Evolutionary conservation across 2,797 vertebrate species (phyloP).

Genomic region (Etheostoma perlongum): DNA sequence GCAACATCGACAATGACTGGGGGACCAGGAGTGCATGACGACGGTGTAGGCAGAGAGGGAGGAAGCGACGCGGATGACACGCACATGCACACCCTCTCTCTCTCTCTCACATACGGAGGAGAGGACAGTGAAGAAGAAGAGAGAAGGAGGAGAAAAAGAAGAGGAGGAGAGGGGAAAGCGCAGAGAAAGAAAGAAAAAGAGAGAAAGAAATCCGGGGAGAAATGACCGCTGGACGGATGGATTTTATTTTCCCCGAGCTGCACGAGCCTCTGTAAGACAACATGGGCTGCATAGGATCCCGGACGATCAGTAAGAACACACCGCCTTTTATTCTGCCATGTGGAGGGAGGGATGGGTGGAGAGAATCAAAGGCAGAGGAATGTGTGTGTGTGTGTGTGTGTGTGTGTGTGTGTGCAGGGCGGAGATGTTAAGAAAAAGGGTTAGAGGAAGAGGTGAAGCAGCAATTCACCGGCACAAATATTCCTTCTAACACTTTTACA

Average conservation of each 20-base stretch:
- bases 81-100: constrained; percentile 56
- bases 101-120: constrained; percentile 55
- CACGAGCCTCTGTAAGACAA: constrained; percentile 78
- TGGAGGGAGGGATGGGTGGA: constrained; percentile 29
- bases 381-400: background rate
- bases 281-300: constrained; percentile 89
- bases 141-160: constrained; percentile 23
- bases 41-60: constrained; percentile 9
- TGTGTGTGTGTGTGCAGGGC: constrained; percentile 1
- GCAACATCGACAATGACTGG: constrained; percentile 28
- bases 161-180: constrained; percentile 34
- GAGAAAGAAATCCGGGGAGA: constrained; percentile 41
- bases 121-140: constrained; percentile 49
- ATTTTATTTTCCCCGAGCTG: constrained; percentile 74
- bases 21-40: constrained; percentile 45
- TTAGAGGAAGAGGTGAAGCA: background rate
- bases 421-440: background rate
- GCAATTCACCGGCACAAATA: background rate
- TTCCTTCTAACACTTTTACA: background rate
- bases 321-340: constrained; percentile 45
- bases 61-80: constrained; percentile 53
- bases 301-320: constrained; percentile 83
- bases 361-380: background rate
- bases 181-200: background rate
- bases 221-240: constrained; percentile 80